These are phyloP conservation scores for Bergia sp. DNA, from an alignment of 92 coral and sea anemone genomes.

Conservation along the genomic window DNA sequence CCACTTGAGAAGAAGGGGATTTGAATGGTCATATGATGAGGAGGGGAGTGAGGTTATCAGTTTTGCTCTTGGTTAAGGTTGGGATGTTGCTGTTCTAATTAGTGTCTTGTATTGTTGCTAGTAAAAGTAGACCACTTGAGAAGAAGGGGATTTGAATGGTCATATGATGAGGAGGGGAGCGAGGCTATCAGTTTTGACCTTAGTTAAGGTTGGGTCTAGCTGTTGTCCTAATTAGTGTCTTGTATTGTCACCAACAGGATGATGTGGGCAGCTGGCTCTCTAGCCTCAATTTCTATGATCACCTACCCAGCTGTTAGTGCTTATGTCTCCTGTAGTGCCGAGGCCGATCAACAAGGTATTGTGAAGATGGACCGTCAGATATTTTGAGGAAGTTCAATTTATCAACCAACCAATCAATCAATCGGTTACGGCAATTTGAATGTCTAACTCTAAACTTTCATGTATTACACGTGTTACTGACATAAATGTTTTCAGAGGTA, in stretches of 20 bases:
- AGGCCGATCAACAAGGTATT: conserved; percentile 96
- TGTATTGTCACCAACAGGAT: conserved; percentile 62
- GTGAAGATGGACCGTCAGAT: neutral
- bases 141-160: no score
- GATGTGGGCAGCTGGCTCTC: conserved; percentile 99
- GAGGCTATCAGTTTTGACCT: neutral
- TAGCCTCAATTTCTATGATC: conserved; percentile 94
- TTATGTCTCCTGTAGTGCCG: conserved; percentile 93
- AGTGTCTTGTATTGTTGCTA: neutral
- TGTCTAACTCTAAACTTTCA: no score
- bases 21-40: no score
- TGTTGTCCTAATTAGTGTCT: neutral
- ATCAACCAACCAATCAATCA: neutral
- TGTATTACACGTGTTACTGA: no score
- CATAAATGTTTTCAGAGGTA: no score
- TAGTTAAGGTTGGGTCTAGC: neutral
- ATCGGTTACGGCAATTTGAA: neutral
- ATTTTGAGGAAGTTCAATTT: no score
- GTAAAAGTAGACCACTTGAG: no score
- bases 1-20: no score
- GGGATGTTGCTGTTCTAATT: neutral
- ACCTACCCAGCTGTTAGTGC: conserved; percentile 98
- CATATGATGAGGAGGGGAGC: no score
- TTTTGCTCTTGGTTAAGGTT: neutral
- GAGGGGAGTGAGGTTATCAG: no score